Conservation (phyloP, 2,797 vertebrate species). For the Macrochelys suwanniensis region DNA sequence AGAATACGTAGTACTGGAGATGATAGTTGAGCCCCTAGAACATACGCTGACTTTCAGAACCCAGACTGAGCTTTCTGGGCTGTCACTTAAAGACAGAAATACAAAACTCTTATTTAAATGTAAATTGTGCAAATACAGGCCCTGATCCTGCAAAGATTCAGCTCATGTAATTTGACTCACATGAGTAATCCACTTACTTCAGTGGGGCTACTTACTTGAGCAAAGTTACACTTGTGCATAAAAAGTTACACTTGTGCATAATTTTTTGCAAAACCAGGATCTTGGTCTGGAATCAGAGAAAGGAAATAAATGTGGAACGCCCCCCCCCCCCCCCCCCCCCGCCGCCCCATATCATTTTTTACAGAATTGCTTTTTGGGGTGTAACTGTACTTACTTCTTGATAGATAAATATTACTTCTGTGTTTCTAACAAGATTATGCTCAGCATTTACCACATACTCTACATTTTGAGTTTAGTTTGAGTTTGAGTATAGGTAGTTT, state of each 20-base stretch:
- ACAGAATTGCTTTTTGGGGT: not conserved
- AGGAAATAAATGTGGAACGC: not conserved
- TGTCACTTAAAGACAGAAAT: not conserved
- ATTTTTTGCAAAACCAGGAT: accelerated
- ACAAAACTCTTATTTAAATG: not conserved
- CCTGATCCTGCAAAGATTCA: not conserved
- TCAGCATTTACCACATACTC: not conserved
- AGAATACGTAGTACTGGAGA: not conserved
- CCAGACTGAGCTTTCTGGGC: not conserved
- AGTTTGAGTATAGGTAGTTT: not conserved
- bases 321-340: not conserved
- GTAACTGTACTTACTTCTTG: not conserved
- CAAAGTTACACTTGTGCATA: not conserved
- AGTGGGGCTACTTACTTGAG: not conserved
- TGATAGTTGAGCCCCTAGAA: not conserved
- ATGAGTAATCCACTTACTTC: not conserved
- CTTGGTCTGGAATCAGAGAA: not conserved
- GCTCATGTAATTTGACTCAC: not conserved
- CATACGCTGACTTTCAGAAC: not conserved
- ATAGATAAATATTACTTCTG: not conserved
- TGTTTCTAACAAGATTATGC: not conserved
- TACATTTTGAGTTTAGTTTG: accelerated
- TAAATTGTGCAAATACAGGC: not conserved
- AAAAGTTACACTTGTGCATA: not conserved
- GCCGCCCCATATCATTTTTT: not conserved